These are phyloP conservation scores for Pachypeltis micranthus DNA, from an alignment of 1,140 invertebrate genomes.

Conservation along the genomic window DNA sequence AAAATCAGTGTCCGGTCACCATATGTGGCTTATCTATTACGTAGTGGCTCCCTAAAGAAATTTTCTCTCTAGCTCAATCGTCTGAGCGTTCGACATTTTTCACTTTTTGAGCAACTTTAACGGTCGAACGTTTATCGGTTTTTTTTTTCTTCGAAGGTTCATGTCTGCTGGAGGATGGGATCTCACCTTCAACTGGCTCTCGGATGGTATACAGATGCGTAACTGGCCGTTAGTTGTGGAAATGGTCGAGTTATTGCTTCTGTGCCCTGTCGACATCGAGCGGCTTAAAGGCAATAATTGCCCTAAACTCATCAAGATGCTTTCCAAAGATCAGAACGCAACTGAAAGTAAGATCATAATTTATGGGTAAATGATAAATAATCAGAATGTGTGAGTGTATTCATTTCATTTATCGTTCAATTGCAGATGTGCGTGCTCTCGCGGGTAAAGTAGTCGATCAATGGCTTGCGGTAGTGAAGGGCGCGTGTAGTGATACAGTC, in stretches of 20 bases:
- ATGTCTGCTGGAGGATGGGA: constrained; percentile 84
- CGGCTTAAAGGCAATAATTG: constrained; percentile 80
- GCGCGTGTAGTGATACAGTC: constrained; percentile 17
- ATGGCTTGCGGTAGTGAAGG: constrained; percentile 76
- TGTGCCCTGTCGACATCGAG: constrained; percentile 79
- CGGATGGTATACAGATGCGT: constrained; percentile 65
- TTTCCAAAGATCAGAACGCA: constrained; percentile 53
- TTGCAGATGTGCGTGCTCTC: constrained; percentile 53
- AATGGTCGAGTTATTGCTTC: constrained; percentile 65
- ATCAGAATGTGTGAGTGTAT: constrained; percentile 14
- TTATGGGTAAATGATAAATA: background rate
- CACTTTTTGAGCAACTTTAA: background rate
- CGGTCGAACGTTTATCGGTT: background rate
- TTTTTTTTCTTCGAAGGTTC: constrained; percentile 43
- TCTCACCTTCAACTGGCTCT: constrained; percentile 74
- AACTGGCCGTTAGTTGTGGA: constrained; percentile 79
- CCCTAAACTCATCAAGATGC: constrained; percentile 77
- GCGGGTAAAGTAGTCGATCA: constrained; percentile 74
- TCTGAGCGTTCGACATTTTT: too few relatives aligned
- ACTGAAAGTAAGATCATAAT: constrained; percentile 23
- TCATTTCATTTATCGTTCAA: constrained; percentile 30
- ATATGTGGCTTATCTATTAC: too few relatives aligned
- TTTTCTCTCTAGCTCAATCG: background rate
- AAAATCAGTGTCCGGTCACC: too few relatives aligned
- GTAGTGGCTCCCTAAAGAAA: constrained; percentile 20